A percentile compares a stretch with the other conserved stretches of the same genome.
Evolutionary conservation across 2,888 invertebrate genomes (phyloP).

Genomic region (Crepidodera aurea): DNA sequence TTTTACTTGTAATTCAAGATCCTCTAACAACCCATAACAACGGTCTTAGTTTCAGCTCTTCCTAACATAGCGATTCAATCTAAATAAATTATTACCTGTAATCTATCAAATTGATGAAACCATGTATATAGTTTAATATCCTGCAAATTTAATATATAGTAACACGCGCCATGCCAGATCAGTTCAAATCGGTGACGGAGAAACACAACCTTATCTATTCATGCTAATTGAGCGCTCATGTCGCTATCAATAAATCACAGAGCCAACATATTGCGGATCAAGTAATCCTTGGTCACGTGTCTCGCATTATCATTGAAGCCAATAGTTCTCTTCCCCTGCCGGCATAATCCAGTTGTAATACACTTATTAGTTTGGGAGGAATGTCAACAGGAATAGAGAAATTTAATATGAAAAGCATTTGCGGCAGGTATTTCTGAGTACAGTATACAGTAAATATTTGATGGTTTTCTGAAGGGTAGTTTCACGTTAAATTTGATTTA

Average conservation of each 20-base stretch:
- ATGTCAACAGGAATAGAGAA: slow-evolving; percentile 15
- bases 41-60: too few species aligned
- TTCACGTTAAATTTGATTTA: too few species aligned
- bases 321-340: slow-evolving; percentile 46
- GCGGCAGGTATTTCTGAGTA: too few species aligned
- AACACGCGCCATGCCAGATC: not conserved
- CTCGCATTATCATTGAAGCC: slow-evolving; percentile 53
- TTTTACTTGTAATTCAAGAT: too few species aligned
- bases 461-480: too few species aligned
- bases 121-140: not conserved
- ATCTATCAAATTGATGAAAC: not conserved
- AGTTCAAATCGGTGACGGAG: slow-evolving; percentile 15
- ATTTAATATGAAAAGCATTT: not conserved
- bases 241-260: slow-evolving; percentile 58
- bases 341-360: slow-evolving; percentile 51
- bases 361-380: slow-evolving; percentile 49
- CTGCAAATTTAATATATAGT: slow-evolving; percentile 18
- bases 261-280: slow-evolving; percentile 56
- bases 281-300: slow-evolving; percentile 55
- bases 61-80: too few species aligned
- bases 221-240: slow-evolving; percentile 57
- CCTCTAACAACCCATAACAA: too few species aligned
- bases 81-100: not conserved
- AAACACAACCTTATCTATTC: slow-evolving; percentile 38
- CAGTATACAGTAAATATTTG: too few species aligned